Percentiles rank a stretch among this genome's conserved stretches.
phyloP scores from a whole-genome alignment of 2,113 vertebrate species.

The Podilymbus podiceps region DNA sequence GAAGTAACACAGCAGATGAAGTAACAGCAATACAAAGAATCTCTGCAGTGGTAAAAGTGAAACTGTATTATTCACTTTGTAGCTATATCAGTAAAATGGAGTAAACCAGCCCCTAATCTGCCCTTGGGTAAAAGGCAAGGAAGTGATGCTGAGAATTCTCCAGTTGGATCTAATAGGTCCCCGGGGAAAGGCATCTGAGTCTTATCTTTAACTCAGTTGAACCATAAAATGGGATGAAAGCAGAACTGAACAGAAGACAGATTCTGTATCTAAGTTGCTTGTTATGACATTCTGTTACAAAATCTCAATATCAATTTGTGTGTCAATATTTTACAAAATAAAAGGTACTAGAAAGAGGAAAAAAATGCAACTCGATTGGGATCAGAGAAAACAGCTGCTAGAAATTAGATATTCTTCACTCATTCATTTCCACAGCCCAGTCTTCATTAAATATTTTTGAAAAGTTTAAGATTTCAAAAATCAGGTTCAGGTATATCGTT shows the following conservation, averaged over 20 bases:
- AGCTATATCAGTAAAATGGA: neutral
- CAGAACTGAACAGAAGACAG: neutral
- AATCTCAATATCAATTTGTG: neutral
- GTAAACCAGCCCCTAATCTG: neutral
- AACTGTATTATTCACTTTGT: neutral
- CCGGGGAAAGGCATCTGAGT: neutral
- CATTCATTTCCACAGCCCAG: neutral
- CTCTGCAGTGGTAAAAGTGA: neutral
- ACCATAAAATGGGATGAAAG: slow-evolving; percentile 27
- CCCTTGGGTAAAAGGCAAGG: neutral
- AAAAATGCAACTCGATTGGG: neutral
- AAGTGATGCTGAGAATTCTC: neutral
- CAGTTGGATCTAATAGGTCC: neutral
- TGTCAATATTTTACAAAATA: slow-evolving; percentile 13
- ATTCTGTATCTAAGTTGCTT: neutral
- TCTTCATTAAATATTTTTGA: neutral
- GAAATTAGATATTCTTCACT: neutral
- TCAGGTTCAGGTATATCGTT: neutral
- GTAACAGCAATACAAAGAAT: neutral
- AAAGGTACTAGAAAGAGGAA: neutral
- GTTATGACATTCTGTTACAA: neutral
- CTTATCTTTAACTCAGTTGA: slow-evolving; percentile 27
- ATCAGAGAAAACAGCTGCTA: neutral
- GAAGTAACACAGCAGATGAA: neutral
- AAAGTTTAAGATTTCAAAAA: neutral